Conservation (phyloP, 2,888 invertebrate species). For the Bruchidius siliquastri region DNA sequence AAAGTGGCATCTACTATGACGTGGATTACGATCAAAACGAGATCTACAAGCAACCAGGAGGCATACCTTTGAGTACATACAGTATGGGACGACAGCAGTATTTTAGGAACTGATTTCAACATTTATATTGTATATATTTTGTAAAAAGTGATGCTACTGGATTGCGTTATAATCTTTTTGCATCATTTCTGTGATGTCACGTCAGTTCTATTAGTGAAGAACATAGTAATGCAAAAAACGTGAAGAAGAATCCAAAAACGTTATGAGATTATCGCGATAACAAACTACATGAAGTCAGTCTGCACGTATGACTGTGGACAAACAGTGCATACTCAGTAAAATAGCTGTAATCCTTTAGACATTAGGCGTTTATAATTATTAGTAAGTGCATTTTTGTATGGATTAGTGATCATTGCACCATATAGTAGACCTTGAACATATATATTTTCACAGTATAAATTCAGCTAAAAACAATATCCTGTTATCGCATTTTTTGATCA, state of each 20-base stretch:
- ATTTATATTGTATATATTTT: not conserved
- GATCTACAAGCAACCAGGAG: constrained; percentile 55
- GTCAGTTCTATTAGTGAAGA: too few relatives aligned
- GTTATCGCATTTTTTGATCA: too few relatives aligned
- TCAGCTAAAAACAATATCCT: too few relatives aligned
- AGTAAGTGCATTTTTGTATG: not conserved
- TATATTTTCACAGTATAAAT: too few relatives aligned
- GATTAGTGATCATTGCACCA: not conserved
- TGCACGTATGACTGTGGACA: not conserved
- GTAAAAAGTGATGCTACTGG: not conserved
- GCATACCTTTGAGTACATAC: constrained; percentile 79
- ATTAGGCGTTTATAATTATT: not conserved
- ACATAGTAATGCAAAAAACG: too few relatives aligned
- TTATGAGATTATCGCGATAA: not conserved
- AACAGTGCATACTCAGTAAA: not conserved
- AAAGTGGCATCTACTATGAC: constrained; percentile 86
- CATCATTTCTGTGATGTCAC: not conserved
- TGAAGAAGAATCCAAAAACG: too few relatives aligned
- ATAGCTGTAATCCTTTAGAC: not conserved
- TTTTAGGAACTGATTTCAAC: constrained; percentile 48
- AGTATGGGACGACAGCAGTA: constrained; percentile 70
- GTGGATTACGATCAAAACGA: constrained; percentile 74
- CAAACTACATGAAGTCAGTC: not conserved
- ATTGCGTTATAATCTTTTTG: not conserved
- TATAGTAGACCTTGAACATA: not conserved